Conservation (phyloP, 2,888 invertebrate species). For the Polymixis lichenea region DNA sequence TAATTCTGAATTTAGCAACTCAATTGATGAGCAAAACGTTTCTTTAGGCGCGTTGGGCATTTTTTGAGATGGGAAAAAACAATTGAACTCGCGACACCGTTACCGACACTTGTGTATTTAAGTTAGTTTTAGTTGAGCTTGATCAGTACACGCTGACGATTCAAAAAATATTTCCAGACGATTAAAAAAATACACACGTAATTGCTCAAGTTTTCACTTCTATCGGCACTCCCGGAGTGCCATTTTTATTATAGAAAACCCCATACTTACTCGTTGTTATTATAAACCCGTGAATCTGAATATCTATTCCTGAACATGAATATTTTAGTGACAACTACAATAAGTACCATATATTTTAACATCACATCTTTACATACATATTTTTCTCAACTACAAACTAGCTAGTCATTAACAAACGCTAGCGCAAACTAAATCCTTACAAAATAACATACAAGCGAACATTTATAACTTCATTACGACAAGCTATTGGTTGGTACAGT, state of each 20-base stretch:
- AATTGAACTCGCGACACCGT: too few relatives aligned
- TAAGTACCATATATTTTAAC: not conserved
- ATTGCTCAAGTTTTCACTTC: too few relatives aligned
- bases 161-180: too few relatives aligned
- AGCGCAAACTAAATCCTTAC: slow-evolving; percentile 45
- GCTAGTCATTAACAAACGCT: slow-evolving; percentile 5
- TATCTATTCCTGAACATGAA: not conserved
- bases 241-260: not conserved
- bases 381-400: slow-evolving; percentile 3
- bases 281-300: not conserved
- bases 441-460: slow-evolving; percentile 44
- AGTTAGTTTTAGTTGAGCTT: too few relatives aligned
- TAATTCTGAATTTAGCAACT: not conserved
- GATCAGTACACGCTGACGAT: too few relatives aligned
- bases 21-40: not conserved
- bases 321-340: too few relatives aligned
- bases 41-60: too few relatives aligned
- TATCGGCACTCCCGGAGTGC: too few relatives aligned
- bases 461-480: slow-evolving; percentile 67
- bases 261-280: too few relatives aligned
- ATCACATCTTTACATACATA: not conserved
- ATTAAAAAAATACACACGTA: too few relatives aligned
- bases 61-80: too few relatives aligned
- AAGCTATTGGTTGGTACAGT: slow-evolving; percentile 52
- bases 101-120: too few relatives aligned